Evolutionary conservation across 2,797 vertebrate genomes (phyloP).

Genomic region (Bovichtus diacanthus): DNA sequence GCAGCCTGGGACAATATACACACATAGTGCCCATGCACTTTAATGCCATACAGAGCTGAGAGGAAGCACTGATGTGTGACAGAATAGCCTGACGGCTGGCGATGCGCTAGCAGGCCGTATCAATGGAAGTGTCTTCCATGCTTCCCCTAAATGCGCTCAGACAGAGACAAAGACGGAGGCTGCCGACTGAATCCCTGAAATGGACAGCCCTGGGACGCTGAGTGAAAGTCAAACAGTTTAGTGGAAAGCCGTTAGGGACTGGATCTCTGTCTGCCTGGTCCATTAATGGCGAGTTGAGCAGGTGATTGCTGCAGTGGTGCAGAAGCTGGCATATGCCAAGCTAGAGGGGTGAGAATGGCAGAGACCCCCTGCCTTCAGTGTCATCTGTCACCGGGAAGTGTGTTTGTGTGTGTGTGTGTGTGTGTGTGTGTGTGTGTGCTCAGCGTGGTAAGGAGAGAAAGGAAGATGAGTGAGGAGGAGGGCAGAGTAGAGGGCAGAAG

Average conservation of each 20-base stretch:
- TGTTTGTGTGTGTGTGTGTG: constrained; percentile 2
- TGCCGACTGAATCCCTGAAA: constrained; percentile 65
- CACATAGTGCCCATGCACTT: constrained; percentile 44
- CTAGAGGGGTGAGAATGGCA: constrained; percentile 50
- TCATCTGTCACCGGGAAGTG: constrained; percentile 66
- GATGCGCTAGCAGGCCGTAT: constrained; percentile 43
- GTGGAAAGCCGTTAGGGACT: constrained; percentile 47
- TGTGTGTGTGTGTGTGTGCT: constrained; percentile 12
- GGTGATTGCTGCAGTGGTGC: constrained; percentile 68
- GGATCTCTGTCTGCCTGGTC: constrained; percentile 33
- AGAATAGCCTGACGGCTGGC: constrained; percentile 56
- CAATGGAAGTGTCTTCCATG: constrained; percentile 61
- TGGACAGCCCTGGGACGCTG: constrained; percentile 57
- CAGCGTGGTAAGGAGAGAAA: constrained; percentile 24
- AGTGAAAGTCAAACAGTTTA: constrained; percentile 72
- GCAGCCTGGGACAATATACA: constrained; percentile 40
- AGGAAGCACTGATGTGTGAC: constrained; percentile 55
- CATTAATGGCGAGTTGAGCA: constrained; percentile 48
- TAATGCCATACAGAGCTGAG: constrained; percentile 50
- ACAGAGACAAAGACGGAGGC: constrained; percentile 70
- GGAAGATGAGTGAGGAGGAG: constrained; percentile 34
- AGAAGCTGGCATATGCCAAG: constrained; percentile 69
- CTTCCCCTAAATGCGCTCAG: constrained; percentile 63
- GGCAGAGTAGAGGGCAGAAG: constrained; percentile 40
- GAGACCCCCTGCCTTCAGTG: constrained; percentile 63